A percentile compares a stretch with the other conserved stretches of the same genome.
These are phyloP conservation scores for Sminthopsis crassicaudata DNA, from an alignment of 2,113 vertebrate species.

Conservation along the genomic window DNA sequence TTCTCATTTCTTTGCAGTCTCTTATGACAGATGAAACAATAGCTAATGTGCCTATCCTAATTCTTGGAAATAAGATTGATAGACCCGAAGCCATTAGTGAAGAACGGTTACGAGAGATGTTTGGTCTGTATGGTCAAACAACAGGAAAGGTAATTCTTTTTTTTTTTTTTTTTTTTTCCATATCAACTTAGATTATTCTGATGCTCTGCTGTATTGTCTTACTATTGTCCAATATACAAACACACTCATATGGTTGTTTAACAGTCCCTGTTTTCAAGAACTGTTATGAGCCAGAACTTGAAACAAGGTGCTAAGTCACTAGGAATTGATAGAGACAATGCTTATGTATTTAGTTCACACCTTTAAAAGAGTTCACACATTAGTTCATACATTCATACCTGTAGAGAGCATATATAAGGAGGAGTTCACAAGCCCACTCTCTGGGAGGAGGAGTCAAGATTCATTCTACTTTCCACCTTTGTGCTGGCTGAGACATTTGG, in stretches of 20 bases:
- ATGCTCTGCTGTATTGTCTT: slow-evolving; percentile 13
- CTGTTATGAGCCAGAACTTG: too few relatives aligned
- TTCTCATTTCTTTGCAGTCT: slow-evolving; percentile 84
- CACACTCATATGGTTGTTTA: not conserved
- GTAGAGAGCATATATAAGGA: too few relatives aligned
- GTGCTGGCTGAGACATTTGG: too few relatives aligned
- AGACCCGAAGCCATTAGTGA: slow-evolving; percentile 97
- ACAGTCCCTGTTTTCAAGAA: not conserved
- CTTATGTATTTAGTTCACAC: too few relatives aligned
- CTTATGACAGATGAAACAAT: slow-evolving; percentile 99
- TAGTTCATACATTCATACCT: too few relatives aligned
- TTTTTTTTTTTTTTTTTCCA: not conserved
- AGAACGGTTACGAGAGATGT: slow-evolving; percentile 92
- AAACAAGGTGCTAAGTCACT: too few relatives aligned
- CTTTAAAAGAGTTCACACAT: too few relatives aligned
- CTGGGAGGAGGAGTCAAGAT: too few relatives aligned
- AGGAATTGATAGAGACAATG: too few relatives aligned
- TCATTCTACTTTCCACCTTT: too few relatives aligned
- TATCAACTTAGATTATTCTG: slow-evolving; percentile 8
- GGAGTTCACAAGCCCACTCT: too few relatives aligned
- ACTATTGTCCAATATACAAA: slow-evolving; percentile 28
- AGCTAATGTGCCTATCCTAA: slow-evolving; percentile 97
- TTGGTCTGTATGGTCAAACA: slow-evolving; percentile 96
- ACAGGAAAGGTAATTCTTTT: slow-evolving; percentile 92
- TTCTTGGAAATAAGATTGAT: slow-evolving; percentile 99